Evolutionary conservation across 2,888 invertebrate species (phyloP).

Genomic region (Ectobius pallidus): DNA sequence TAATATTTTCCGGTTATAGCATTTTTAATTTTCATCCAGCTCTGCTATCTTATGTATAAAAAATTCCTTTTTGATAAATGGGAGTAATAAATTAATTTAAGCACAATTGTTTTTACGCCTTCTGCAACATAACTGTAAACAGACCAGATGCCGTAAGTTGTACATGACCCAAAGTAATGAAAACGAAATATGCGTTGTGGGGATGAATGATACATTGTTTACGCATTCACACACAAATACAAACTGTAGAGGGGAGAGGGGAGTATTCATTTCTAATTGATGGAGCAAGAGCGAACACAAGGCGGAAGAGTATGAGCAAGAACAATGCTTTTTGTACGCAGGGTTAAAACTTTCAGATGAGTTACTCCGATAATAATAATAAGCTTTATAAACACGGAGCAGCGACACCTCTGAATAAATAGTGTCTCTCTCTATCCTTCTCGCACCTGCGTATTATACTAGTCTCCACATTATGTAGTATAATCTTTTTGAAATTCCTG

Average conservation of each 20-base stretch:
- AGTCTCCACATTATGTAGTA: slow-evolving; percentile 7
- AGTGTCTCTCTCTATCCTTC: not conserved
- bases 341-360: not conserved
- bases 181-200: not conserved
- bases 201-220: slow-evolving; percentile 22
- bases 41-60: too few species aligned
- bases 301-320: slow-evolving; percentile 3
- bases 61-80: too few species aligned
- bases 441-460: not conserved
- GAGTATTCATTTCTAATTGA: slow-evolving; percentile 9
- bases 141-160: slow-evolving; percentile 19
- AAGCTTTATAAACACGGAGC: not conserved
- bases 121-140: not conserved
- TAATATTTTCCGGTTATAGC: too few species aligned
- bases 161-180: slow-evolving; percentile 6
- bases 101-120: too few species aligned
- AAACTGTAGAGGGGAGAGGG: not conserved
- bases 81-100: too few species aligned
- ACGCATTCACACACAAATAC: slow-evolving; percentile 32
- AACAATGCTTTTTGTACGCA: slow-evolving; percentile 11
- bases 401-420: not conserved
- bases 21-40: too few species aligned
- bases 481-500: slow-evolving; percentile 31
- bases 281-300: not conserved
- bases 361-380: not conserved